Evolutionary conservation across 2,888 invertebrate genomes (phyloP), one percentile per base, ranked within the genome.

Genomic region (Priocnemis perturbator): DNA sequence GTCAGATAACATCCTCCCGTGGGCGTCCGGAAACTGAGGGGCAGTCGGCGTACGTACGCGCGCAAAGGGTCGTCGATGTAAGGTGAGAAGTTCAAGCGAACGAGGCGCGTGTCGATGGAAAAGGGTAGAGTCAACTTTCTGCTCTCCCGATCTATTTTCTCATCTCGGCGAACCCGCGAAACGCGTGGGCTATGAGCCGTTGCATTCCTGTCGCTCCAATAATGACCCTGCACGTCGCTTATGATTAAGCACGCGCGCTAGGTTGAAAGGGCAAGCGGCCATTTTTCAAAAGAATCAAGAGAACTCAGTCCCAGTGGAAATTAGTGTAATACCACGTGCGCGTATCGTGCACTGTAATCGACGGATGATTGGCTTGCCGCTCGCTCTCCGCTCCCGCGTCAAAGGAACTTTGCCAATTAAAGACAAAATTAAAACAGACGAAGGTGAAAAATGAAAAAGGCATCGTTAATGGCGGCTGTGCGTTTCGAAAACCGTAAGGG

Each of bases 101-200:
- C 23, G 4, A 17, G 47, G 30, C 23, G 52, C 52, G 53, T 53
- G 26, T 14, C n/a, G 50, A n/a, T 19, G 19, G 50, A 19, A 50
- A 50, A 50, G 50, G 50, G 17, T 50, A 50, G 17, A 9, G 17
- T 17, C 50, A 11, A 17, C 19, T 50, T 19, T 50, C 3, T 17
- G 50, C 47, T n/a, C n/a, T n/a, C n/a, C n/a, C n/a, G n/a, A 45
- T 64, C 60, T 68, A 60, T 71, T 71, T 64, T 71, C 65, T 30
- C 11, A 45, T 9, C 53, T 44, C 37, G 57, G 30, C 20, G 26
- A 57, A n/a, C 20, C 52, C 50, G 20, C 48, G 37, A 7, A 26
- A 37, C 7, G 45, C 20, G 30, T 11, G 26, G 17, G 15, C 17
- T 48, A 30, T 21, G 57, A 70, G 68, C 60, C 60, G 52, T 64